Evolutionary conservation across 2,888 invertebrate species (phyloP).

Genomic region (Ganaspis brasiliensis): DNA sequence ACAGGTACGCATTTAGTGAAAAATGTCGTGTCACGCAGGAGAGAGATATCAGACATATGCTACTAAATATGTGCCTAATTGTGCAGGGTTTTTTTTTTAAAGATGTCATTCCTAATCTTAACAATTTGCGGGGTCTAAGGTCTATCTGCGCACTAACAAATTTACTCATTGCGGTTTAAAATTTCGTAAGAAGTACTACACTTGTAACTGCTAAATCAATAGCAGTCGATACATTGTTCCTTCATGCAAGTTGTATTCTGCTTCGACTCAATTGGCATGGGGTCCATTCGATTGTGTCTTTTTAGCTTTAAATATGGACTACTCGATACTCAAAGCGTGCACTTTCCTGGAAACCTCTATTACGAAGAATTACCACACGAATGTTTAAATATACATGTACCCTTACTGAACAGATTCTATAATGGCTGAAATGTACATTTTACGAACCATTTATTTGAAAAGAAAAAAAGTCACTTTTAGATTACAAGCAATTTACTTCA

Average conservation of each 20-base stretch:
- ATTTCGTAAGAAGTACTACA: too few species aligned
- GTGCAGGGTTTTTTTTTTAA: too few species aligned
- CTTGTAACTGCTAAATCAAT: slow-evolving; percentile 1
- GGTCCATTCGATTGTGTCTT: slow-evolving; percentile 23
- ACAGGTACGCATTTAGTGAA: too few species aligned
- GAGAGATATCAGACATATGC: too few species aligned
- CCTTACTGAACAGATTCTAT: background rate
- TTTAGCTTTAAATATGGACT: slow-evolving; percentile 10
- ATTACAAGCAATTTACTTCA: background rate
- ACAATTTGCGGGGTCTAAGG: too few species aligned
- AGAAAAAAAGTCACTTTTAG: background rate
- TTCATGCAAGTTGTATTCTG: slow-evolving; percentile 25
- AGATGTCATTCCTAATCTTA: too few species aligned
- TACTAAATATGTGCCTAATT: too few species aligned
- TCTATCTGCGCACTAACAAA: too few species aligned
- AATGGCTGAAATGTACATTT: background rate
- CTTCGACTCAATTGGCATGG: slow-evolving; percentile 18
- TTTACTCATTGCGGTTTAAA: too few species aligned
- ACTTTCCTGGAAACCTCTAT: slow-evolving; percentile 8
- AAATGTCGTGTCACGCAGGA: too few species aligned
- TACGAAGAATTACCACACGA: background rate
- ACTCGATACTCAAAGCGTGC: background rate
- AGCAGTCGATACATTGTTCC: background rate
- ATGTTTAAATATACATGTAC: background rate
- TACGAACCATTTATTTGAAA: background rate